Evolutionary conservation across 2,113 vertebrate genomes (phyloP).

Genomic region (Terrapene triunguis): DNA sequence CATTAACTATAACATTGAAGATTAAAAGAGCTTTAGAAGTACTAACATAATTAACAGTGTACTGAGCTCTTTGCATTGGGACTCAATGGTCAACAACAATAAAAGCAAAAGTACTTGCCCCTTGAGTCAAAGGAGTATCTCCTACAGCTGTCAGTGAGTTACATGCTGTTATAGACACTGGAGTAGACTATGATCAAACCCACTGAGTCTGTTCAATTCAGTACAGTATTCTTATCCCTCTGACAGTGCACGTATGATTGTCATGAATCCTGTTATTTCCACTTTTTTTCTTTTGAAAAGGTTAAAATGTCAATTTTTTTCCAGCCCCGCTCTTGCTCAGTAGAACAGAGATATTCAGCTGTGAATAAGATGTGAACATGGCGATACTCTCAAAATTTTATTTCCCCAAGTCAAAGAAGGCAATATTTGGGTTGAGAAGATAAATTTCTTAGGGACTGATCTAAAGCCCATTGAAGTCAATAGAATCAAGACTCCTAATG

Average conservation of each 20-base stretch:
- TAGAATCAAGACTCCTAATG: neutral
- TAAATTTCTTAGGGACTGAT: neutral
- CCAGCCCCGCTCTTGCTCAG: slow-evolving; percentile 10
- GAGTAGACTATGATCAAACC: neutral
- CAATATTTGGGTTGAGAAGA: neutral
- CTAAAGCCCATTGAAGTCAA: neutral
- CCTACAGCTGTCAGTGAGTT: neutral
- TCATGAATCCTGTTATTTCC: slow-evolving; percentile 15
- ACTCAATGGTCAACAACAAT: neutral
- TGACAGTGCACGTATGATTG: neutral
- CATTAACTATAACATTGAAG: neutral
- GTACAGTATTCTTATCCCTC: neutral
- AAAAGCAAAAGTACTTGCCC: neutral
- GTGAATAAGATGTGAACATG: neutral
- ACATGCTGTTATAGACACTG: too few species aligned
- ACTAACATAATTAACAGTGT: neutral
- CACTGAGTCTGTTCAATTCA: slow-evolving; percentile 6
- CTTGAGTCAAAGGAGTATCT: neutral
- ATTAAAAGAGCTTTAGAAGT: neutral
- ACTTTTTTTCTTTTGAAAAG: slow-evolving; percentile 11
- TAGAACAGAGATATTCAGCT: slow-evolving; percentile 40
- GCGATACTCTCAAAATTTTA: neutral
- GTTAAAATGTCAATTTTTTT: slow-evolving; percentile 48
- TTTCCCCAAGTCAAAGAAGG: neutral
- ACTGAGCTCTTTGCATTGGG: neutral